Evolutionary conservation across 2,888 invertebrate species (phyloP), one percentile per base, ranked within the genome.

Genomic region (Mesorhabditis spiculigera): DNA sequence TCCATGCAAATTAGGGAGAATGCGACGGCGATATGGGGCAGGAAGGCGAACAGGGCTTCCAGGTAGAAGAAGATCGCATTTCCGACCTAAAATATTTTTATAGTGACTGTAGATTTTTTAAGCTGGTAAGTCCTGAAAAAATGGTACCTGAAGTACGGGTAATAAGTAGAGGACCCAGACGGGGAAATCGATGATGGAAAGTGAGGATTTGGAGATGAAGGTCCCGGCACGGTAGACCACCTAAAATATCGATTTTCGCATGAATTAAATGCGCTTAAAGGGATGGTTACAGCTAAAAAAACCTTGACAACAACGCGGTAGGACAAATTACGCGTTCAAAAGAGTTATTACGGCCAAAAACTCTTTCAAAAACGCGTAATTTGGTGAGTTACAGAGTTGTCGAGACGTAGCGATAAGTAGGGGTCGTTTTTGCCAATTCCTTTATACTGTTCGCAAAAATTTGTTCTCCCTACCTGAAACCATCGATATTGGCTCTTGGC

Each of bases 151-250:
- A 10, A 50, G n/a, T n/a, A 50, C 58, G 10, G 58, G 58, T 50
- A 50, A 50, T n/a, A 50, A 50, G 58, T 50, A 50, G n/a, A 50
- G 58, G n/a, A 50, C 58, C 58, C 58, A 50, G n/a, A 50, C 58
- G 58, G 58, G 58, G n/a, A 50, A 50, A n/a, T 50, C 58, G 3
- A 50, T 10, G 3, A 50, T 10, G 1, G 10, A 10, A 50, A 50
- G 58, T n/a, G 58, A 50, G 3, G 58, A 50, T 3, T 50, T 50
- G 8, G 58, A 50, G 58, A 50, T 50, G n/a, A 50, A 50, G 10
- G 58, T 13, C 10, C 58, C 58, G 58, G 58, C n/a, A 50, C 58
- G 58, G 58, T 50, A 50, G 58, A 50, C n/a, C 10, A 50, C 8
- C 58, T 50, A 3, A 50, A 50, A 2, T n/a, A 50, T 13, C 28